Base-by-base conservation (phyloP, 2,113 vertebrate species). In the Leiothrix lutea region DNA sequence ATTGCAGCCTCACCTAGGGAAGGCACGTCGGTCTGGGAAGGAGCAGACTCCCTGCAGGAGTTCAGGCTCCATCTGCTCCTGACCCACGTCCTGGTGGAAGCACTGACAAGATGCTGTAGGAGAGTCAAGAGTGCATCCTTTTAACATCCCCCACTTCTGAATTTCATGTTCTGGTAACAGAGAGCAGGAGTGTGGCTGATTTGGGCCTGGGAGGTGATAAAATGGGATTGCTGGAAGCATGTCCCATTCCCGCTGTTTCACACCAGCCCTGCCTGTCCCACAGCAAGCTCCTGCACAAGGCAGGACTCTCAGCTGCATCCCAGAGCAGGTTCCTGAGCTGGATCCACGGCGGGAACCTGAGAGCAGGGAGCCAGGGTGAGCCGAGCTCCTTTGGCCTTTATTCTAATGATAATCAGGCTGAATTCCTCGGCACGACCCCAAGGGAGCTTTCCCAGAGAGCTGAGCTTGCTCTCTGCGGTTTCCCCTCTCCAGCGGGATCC, bases 361-460 rank as follows among this genome's bases (percentile, higher is more conserved):
- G 79, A 61, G 60, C 40, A 58, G 48, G 22, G 61, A 90, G 70
- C 38, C 61, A 35, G 79, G 71, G 62, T 29, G 80, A 75, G 61
- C 61, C 26, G 80, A 67, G 40, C 77, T 89, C 57, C 73, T 81
- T 45, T 69, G 91, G 60, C 78, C 84, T 91, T 92, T 42, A 79
- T 94, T 89, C 74, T 87, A 2, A 85, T 85, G 94, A 69, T 75
- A 94, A 95, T 90, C 80, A 85, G 77, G 40, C 91, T 14, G 72
- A 91, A 94, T 95, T 97, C 92, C 91, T 84, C 67, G 1, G 42
- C 89, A 33, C 54, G 78, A 88, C 58, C 71, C 70, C 54, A 15
- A 62, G 86, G 81, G 87, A 88, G 35, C 11, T 86, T 94, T 88
- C 69, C 82, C 86, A 67, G 85, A 26, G 29, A 42, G 45, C 69